These are phyloP conservation scores for Zoanthus sansibaricus DNA, from an alignment of 92 coral and sea anemone species.

Conservation along the genomic window DNA sequence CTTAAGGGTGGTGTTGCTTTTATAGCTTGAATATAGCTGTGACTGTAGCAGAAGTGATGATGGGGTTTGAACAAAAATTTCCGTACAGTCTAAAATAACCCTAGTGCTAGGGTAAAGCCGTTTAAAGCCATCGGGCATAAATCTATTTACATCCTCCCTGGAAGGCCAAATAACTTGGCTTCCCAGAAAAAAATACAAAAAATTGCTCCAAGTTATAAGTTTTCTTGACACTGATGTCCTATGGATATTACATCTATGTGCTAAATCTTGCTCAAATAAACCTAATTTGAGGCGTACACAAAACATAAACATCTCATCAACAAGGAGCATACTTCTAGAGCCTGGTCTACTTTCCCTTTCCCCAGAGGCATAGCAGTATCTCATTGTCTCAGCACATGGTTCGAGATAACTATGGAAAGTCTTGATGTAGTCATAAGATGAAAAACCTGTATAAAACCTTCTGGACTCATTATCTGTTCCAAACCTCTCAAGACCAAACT, in stretches of 20 bases:
- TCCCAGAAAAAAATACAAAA: conserved; percentile 61
- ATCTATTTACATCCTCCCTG: conserved; percentile 45
- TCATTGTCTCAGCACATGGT: conserved; percentile 64
- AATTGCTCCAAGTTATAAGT: conserved; percentile 17
- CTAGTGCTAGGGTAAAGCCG: conserved; percentile 64
- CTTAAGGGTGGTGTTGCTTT: conserved; percentile 70
- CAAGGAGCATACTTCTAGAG: conserved; percentile 15
- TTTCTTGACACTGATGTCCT: conserved; percentile 61
- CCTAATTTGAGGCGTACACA: conserved; percentile 60
- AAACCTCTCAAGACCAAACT: conserved; percentile 66
- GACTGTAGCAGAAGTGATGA: conserved; percentile 59
- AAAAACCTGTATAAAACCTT: conserved; percentile 60
- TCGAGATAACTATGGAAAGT: conserved; percentile 27
- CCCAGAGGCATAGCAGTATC: conserved; percentile 59
- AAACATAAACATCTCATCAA: conserved; percentile 67
- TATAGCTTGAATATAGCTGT: conserved; percentile 67
- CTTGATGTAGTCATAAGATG: conserved; percentile 46
- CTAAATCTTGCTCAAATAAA: conserved; percentile 61
- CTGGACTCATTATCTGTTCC: conserved; percentile 44
- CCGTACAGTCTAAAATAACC: conserved; percentile 65
- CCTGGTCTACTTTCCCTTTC: conserved; percentile 30
- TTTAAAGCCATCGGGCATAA: conserved; percentile 57
- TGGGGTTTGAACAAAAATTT: conserved; percentile 43
- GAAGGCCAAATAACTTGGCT: conserved; percentile 60
- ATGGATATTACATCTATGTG: conserved; percentile 56